These are phyloP conservation scores for Oenanthe oenanthe DNA, from an alignment of 2,113 vertebrate genomes.

Conservation along the genomic window DNA sequence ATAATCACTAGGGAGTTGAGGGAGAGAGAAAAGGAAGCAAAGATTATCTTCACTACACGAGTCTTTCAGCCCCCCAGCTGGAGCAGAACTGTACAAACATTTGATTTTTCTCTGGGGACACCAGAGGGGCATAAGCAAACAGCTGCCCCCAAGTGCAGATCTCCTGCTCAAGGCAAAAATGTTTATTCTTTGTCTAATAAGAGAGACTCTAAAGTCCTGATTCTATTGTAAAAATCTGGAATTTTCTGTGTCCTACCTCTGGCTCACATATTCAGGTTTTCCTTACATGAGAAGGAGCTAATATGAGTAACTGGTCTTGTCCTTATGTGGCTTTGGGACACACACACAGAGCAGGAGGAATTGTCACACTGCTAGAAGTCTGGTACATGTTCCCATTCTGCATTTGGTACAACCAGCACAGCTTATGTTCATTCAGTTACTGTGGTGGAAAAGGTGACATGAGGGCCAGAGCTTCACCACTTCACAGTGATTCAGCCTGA, in stretches of 20 bases:
- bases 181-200: neutral
- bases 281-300: neutral
- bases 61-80: neutral
- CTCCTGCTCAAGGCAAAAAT: neutral
- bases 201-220: neutral
- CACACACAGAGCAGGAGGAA: neutral
- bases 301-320: neutral
- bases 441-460: neutral
- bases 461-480: neutral
- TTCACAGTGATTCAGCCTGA: neutral
- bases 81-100: neutral
- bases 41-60: slow-evolving; percentile 4
- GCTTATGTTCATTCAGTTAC: neutral
- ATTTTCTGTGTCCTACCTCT: neutral
- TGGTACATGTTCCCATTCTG: neutral
- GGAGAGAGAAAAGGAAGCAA: neutral
- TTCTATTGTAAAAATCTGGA: neutral
- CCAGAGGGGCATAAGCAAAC: neutral
- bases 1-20: neutral
- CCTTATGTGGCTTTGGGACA: neutral
- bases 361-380: neutral
- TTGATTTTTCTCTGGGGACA: neutral
- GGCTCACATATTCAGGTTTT: neutral
- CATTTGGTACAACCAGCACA: neutral
- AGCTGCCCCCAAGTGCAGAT: neutral